Conservation (phyloP, 2,113 vertebrate genomes). For the Ovibos moschatus region DNA sequence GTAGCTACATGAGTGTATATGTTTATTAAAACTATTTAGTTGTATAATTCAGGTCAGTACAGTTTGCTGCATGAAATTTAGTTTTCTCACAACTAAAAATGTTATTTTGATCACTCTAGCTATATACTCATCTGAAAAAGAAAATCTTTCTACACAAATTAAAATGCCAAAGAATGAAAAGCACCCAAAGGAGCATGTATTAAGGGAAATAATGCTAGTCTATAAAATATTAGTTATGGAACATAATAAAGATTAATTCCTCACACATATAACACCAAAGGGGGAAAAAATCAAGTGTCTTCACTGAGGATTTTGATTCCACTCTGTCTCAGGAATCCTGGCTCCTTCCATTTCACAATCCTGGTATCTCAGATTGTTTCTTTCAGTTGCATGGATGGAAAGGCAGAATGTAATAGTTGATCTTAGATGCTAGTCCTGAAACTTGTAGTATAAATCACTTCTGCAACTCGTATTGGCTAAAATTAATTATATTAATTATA, state of each 20-base stretch:
- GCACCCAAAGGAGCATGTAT: neutral
- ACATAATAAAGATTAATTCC: neutral
- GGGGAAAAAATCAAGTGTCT: neutral
- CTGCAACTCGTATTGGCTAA: neutral
- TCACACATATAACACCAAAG: neutral
- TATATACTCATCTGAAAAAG: neutral
- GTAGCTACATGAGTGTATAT: neutral
- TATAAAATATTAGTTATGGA: neutral
- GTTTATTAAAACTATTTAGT: neutral
- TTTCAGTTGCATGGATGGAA: neutral
- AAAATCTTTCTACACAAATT: neutral
- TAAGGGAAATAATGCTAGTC: neutral
- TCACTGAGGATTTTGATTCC: neutral
- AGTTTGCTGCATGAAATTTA: neutral
- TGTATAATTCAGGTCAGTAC: neutral
- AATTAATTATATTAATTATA: neutral
- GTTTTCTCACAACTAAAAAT: neutral
- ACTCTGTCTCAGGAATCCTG: neutral
- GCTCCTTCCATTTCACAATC: neutral
- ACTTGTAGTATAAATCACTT: neutral
- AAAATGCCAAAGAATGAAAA: neutral
- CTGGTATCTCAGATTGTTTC: neutral
- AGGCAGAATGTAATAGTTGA: neutral
- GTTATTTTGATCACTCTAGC: neutral
- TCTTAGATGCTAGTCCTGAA: neutral